phyloP scores from a whole-genome alignment of 2,113 vertebrate genomes.

The Phaetusa simplex region DNA sequence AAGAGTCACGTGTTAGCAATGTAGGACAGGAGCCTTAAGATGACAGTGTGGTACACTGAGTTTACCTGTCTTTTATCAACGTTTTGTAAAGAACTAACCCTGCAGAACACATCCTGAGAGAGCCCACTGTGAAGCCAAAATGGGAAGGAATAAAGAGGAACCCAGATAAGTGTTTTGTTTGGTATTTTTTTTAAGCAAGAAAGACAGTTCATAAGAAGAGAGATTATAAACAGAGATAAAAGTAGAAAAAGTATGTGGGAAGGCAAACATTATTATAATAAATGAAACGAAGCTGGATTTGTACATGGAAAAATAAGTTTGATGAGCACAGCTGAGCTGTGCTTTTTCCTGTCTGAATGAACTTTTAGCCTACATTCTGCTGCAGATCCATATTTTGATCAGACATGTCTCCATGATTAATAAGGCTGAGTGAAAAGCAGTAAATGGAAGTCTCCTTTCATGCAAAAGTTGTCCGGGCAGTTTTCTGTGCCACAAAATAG shows the following conservation, averaged over 20 bases:
- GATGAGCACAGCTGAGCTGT: neutral
- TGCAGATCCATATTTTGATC: conserved; percentile 10
- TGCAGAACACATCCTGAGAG: neutral
- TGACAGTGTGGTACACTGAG: neutral
- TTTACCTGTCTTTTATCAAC: neutral
- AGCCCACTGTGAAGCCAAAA: neutral
- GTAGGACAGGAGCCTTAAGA: neutral
- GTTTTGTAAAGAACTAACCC: neutral
- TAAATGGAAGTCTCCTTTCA: neutral
- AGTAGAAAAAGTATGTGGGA: neutral
- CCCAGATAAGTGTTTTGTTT: neutral
- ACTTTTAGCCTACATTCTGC: neutral
- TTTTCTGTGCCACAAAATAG: neutral
- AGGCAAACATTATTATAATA: neutral
- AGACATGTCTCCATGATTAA: neutral
- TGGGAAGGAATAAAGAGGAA: neutral
- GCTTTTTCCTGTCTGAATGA: neutral
- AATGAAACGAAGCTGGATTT: neutral
- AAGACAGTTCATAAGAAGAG: neutral
- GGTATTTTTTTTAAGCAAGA: conserved; percentile 7
- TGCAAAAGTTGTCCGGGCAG: neutral
- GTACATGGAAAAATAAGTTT: neutral
- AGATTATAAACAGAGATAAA: conserved; percentile 19
- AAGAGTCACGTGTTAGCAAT: neutral
- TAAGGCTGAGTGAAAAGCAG: neutral